Percentiles rank a stretch among this genome's conserved stretches.
These are phyloP conservation scores for Troilus luridus DNA, from an alignment of 2,888 invertebrate species.

Conservation along the genomic window DNA sequence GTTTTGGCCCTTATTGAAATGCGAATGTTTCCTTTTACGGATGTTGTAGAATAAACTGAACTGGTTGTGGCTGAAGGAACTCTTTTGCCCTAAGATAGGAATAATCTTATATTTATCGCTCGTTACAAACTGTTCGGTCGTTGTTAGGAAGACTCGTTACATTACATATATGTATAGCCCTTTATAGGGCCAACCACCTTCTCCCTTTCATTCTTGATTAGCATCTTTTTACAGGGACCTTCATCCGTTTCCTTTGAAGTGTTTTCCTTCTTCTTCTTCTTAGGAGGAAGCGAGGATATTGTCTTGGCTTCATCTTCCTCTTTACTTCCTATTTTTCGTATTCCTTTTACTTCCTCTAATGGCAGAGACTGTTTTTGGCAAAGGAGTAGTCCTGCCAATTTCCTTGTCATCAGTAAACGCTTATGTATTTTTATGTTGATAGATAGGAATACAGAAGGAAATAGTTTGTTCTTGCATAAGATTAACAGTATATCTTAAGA, in stretches of 20 bases:
- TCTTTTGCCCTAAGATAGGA: neutral
- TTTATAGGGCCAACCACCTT: constrained; percentile 1
- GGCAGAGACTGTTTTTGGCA: neutral
- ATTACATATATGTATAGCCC: constrained; percentile 22
- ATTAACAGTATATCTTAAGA: too few species aligned
- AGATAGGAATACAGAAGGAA: too few species aligned
- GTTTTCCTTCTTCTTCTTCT: constrained; percentile 4
- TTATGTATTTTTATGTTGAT: too few species aligned
- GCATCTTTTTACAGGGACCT: neutral
- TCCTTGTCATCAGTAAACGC: too few species aligned
- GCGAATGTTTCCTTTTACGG: neutral
- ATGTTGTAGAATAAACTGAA: neutral
- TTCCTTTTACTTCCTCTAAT: neutral
- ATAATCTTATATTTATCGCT: neutral
- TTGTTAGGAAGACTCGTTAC: neutral
- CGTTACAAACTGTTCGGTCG: neutral
- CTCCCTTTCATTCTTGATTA: neutral
- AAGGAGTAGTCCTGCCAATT: neutral
- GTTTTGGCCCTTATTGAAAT: neutral
- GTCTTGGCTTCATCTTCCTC: constrained; percentile 7
- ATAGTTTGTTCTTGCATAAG: too few species aligned
- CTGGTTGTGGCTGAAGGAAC: neutral
- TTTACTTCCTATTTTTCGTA: neutral
- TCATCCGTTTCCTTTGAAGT: constrained; percentile 9
- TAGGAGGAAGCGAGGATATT: neutral